A percentile compares a stretch with the other conserved stretches of the same genome.
Conservation (phyloP, 64 coral and sea anemone species). For the Stichodactyla helianthus region DNA sequence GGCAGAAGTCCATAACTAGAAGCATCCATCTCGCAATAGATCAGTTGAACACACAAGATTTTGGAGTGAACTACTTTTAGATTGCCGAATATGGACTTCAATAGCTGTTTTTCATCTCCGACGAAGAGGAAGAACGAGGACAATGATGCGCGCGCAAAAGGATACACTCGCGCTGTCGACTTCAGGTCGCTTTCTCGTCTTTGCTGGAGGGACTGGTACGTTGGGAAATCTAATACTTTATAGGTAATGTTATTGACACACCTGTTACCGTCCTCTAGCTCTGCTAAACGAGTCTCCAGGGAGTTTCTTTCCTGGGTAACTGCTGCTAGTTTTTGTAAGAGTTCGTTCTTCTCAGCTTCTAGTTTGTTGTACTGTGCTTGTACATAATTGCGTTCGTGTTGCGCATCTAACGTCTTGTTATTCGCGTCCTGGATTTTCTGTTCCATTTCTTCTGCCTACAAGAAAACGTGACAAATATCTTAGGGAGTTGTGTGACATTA, state of each 20-base stretch:
- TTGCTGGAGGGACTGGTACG: too few species aligned
- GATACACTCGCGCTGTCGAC: too few species aligned
- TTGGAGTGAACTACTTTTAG: too few species aligned
- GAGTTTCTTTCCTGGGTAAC: conserved; percentile 84
- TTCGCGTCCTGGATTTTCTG: conserved; percentile 60
- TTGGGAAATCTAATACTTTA: background rate
- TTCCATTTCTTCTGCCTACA: conserved; percentile 74
- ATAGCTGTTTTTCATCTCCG: too few species aligned
- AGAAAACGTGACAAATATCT: background rate
- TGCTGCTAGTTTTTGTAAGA: conserved; percentile 49
- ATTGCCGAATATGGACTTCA: too few species aligned
- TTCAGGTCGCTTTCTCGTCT: too few species aligned
- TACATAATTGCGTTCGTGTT: conserved; percentile 76
- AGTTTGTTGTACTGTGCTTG: conserved; percentile 82
- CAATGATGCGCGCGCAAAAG: too few species aligned
- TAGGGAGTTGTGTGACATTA: background rate
- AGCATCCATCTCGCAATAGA: too few species aligned
- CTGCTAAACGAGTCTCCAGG: conserved; percentile 71
- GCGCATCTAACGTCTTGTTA: conserved; percentile 65
- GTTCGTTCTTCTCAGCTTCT: conserved; percentile 70
- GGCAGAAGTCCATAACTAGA: too few species aligned
- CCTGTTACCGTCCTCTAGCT: conserved; percentile 85
- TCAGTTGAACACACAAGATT: too few species aligned
- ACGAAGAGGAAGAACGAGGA: too few species aligned
- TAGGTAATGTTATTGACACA: background rate